Evolutionary conservation across 2,888 invertebrate genomes (phyloP), one percentile per base, ranked within the genome.

Genomic region (Sarcophaga variegata): DNA sequence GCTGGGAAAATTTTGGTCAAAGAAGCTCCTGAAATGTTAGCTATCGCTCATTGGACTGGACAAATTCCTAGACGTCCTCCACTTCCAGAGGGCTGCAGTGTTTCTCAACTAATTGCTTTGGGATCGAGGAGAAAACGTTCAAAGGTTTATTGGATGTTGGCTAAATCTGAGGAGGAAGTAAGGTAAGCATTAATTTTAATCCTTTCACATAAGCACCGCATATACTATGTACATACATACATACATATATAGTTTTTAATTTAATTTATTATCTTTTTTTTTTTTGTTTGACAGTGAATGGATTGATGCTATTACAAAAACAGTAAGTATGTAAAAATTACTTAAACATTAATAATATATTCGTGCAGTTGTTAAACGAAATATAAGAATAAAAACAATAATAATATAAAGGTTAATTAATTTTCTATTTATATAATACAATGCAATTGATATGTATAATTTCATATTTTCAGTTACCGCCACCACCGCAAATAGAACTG

Each of bases 91-190:
- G 95, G 96, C 1, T 96, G 96, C 85, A 95, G 94, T 88, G 94
- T 96, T 27, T 95, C 95, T n/a, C 96, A 97, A 92, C 94, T 97
- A 59, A 95, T 97, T 94, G 97, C 96, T 0, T 94, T 97, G 69
- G 97, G 97, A 3, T 96, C 96, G 79, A 93, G 95, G 14, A 94
- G 96, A 78, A 95, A 95, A 89, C 95, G 96, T 8, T 95, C 96
- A 8, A 95, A 96, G 88, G 96, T 97, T 11, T 96, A 96, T 88
- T 97, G 97, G 97, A 96, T 97, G 94, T 95, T 97, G 87, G 96
- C 96, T 45, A 96, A 96, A 92, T 96, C 96, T 20, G 96, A 96
- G 89, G 94, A 95, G 25, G 97, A 97, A 94, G 96, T 97, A 92
- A 96, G 95, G 97, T 97, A 93, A 14, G 22, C 47, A 70, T 14